A percentile compares a stretch with the other conserved stretches of the same genome.
Conservation (phyloP, 2,113 vertebrate genomes). For the human region DNA sequence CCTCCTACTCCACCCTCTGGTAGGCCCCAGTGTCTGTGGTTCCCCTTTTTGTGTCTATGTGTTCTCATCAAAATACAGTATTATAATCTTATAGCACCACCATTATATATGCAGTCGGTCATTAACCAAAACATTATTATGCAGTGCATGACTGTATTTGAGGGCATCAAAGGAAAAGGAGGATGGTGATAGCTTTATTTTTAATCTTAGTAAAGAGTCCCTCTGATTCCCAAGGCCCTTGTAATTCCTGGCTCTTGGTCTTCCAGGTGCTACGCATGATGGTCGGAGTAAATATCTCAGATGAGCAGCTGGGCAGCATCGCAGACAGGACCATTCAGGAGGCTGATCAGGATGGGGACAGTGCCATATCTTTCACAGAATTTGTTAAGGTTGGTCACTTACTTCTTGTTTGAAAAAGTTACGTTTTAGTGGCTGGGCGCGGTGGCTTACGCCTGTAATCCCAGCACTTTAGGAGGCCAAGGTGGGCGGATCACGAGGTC, state of each 20-base stretch:
- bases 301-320: conserved; percentile 98
- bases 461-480: no score
- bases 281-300: conserved; percentile 99
- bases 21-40: no score
- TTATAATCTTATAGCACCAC: not conserved
- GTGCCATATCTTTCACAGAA: conserved; percentile 96
- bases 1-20: no score
- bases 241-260: conserved; percentile 13
- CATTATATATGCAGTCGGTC: not conserved
- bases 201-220: not conserved
- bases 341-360: conserved; percentile 96
- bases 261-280: conserved; percentile 96
- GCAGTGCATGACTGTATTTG: not conserved
- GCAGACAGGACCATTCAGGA: conserved; percentile 98
- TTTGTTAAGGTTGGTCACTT: conserved; percentile 92
- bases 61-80: no score
- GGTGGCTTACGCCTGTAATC: no score
- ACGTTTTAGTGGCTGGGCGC: no score
- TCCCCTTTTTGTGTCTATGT: no score
- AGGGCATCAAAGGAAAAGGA: conserved; percentile 8
- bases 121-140: not conserved
- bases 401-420: not conserved
- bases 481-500: no score
- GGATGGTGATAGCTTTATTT: not conserved
- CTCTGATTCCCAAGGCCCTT: not conserved